Evolutionary conservation across 30 jellyfish, hydroid and myxozoan species (phyloP), one percentile per base, ranked within the genome.

Genomic region (Cassiopea xamachana): DNA sequence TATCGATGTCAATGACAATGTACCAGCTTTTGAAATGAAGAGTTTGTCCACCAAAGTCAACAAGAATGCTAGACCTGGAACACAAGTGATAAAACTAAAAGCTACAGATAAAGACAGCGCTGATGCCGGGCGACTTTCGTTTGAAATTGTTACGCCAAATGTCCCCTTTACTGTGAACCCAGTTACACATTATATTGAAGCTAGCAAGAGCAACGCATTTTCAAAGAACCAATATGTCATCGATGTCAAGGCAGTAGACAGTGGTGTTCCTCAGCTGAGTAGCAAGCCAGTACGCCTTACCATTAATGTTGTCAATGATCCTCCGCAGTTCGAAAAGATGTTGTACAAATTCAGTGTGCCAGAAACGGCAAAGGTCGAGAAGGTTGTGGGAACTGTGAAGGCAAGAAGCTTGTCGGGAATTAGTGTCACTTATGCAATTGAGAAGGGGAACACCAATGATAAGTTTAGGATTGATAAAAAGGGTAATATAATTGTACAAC

Each of bases 351-450:
- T 96, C 85, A 72, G 60, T 27, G 98, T 92, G n/a, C 77, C 96
- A 6, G 99, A 96, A 69, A 91, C 87, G n/a, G 93, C 99, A 1
- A 69, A 58, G 8, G 90, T 88, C 43, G 99, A 96, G 78, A 18
- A 80, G 9, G 72, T 70, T 8, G 87, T 96, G 13, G 99, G 99
- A 6, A 64, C 77, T 17, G 97, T 96, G 58, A 46, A 47, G 3
- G 99, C 98, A 4, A 79, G 86, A 55, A 96, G 99, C 86, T 76
- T 96, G 97, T 96, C 99, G 27, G 99, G 99, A 16, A 96, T 96
- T 12, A 84, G 91, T 58, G 86, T 96, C 14, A 79, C 82, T 69
- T 96, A 92, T 70, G 69, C 93, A 7, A 96, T 96, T 62, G 81
- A 85, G 1, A 82, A 88, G 14, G 98, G 98, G 19, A 92, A 96